These are phyloP conservation scores for Saturnia pavonia DNA, from an alignment of 2,888 invertebrate genomes.

Conservation along the genomic window DNA sequence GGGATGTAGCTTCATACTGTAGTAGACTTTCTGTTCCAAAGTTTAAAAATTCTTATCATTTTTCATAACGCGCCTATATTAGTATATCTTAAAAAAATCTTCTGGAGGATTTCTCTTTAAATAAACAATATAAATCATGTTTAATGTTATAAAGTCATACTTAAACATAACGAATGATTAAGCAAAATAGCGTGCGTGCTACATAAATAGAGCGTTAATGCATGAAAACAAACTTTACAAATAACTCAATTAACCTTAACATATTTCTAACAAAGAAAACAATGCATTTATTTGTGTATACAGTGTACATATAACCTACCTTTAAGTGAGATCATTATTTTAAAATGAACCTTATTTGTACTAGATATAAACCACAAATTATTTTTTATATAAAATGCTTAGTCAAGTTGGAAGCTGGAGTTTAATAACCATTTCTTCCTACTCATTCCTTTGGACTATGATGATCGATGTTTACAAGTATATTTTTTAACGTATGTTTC, in stretches of 20 bases:
- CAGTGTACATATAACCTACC: not conserved
- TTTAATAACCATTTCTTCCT: too few species aligned
- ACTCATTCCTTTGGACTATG: not conserved
- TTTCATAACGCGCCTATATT: too few species aligned
- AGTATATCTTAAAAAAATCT: too few species aligned
- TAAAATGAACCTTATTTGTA: not conserved
- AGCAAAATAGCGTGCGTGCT: not conserved
- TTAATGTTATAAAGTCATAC: not conserved
- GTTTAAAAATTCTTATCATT: too few species aligned
- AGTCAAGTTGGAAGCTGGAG: too few species aligned
- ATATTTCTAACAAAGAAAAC: conserved; percentile 47
- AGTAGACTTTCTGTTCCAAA: too few species aligned
- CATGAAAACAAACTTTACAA: conserved; percentile 39
- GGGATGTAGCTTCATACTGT: too few species aligned
- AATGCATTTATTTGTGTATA: not conserved
- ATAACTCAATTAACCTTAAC: conserved; percentile 59
- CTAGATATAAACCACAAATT: not conserved
- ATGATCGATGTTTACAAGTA: not conserved
- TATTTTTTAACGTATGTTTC: too few species aligned
- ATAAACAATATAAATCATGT: not conserved
- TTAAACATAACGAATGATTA: not conserved
- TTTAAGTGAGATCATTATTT: not conserved
- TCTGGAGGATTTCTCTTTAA: not conserved
- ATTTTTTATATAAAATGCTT: not conserved
- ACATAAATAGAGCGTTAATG: conserved; percentile 6